A percentile compares a stretch with the other conserved stretches of the same genome.
These are phyloP conservation scores for Eulithis testata DNA, from an alignment of 2,888 invertebrate genomes.

Conservation along the genomic window DNA sequence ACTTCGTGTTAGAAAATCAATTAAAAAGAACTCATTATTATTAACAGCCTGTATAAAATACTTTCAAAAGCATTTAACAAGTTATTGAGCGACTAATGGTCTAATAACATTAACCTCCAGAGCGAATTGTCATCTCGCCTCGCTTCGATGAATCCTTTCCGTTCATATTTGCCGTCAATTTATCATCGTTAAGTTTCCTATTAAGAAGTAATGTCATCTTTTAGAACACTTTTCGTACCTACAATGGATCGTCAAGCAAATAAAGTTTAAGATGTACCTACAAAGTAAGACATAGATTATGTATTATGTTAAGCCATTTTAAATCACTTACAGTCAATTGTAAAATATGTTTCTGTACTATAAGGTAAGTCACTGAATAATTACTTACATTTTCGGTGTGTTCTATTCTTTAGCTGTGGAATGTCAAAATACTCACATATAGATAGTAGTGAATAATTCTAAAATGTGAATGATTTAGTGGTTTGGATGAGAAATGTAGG, in stretches of 20 bases:
- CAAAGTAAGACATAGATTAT: no score
- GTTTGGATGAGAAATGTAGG: no score
- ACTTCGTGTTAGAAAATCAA: no score
- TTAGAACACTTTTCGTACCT: conserved; percentile 58
- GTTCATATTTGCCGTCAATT: conserved; percentile 61
- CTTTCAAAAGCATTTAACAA: conserved; percentile 57
- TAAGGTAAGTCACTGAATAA: no score
- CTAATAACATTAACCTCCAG: conserved; percentile 65
- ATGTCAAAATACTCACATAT: no score
- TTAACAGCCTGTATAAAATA: conserved; percentile 58
- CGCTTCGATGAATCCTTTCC: conserved; percentile 66
- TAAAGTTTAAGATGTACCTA: not conserved
- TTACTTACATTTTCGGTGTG: no score
- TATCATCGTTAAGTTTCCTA: conserved; percentile 57
- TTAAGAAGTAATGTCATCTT: conserved; percentile 61
- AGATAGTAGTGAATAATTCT: no score
- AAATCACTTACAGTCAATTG: no score
- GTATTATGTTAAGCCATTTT: no score
- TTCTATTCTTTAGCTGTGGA: no score
- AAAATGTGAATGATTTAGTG: no score
- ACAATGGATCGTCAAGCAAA: conserved; percentile 28
- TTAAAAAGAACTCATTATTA: not conserved
- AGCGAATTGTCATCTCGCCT: conserved; percentile 60
- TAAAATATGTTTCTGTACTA: no score
- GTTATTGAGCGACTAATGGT: conserved; percentile 59